phyloP scores from a whole-genome alignment of 1,140 invertebrate genomes.

The Propsilocerus akamusi region DNA sequence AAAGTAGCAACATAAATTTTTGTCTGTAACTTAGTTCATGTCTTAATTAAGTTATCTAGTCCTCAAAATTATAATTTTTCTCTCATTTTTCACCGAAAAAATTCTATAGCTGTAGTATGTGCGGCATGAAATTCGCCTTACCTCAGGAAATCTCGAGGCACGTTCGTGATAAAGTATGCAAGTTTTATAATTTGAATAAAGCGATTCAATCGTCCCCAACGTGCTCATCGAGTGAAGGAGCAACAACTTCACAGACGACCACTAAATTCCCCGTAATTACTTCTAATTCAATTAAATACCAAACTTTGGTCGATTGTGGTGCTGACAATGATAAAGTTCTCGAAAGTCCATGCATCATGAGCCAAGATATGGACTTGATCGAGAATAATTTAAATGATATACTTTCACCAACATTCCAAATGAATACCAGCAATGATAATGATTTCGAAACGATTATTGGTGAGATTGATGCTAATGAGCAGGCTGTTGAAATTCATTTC shows the following conservation, averaged over 20 bases:
- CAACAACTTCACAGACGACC: constrained; percentile 18
- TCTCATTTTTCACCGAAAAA: constrained; percentile 1
- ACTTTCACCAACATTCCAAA: not conserved
- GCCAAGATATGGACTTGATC: not conserved
- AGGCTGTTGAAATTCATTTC: not conserved
- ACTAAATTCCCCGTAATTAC: constrained; percentile 20
- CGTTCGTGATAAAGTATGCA: constrained; percentile 34
- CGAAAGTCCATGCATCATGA: constrained; percentile 5
- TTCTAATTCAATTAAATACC: constrained; percentile 1
- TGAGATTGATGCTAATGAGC: constrained; percentile 7
- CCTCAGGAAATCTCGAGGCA: constrained; percentile 54
- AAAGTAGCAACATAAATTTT: too few species aligned
- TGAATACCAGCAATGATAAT: not conserved
- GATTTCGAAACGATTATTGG: not conserved
- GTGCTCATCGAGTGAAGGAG: not conserved
- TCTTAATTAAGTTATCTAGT: not conserved
- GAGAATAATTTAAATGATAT: not conserved
- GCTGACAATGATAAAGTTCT: not conserved
- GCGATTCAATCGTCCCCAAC: not conserved
- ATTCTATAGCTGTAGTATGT: constrained; percentile 39
- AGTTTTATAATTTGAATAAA: constrained; percentile 16
- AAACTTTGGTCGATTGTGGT: not conserved
- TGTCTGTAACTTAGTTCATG: too few species aligned
- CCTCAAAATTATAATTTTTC: not conserved
- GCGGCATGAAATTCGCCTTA: constrained; percentile 42